Conservation (phyloP, 2,113 vertebrate species). For the Apaloderma vittatum region DNA sequence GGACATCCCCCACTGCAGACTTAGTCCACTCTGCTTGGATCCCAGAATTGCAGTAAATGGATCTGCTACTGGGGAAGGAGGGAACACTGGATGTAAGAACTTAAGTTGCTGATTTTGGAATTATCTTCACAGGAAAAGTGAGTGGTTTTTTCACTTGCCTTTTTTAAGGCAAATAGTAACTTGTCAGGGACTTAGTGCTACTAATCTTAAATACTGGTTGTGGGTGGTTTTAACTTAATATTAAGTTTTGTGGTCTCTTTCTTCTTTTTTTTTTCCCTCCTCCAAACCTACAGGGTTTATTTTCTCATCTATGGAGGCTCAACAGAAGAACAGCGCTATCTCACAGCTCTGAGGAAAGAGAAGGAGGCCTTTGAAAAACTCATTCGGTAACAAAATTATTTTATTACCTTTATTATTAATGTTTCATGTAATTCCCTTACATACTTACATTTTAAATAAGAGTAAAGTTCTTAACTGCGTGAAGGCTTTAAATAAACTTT, state of each 20-base stretch:
- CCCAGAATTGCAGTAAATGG: neutral
- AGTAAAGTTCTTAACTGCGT: neutral
- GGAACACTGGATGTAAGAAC: neutral
- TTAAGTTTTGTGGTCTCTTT: neutral
- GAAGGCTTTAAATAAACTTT: neutral
- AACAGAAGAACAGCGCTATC: slow-evolving; percentile 95
- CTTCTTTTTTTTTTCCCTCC: neutral
- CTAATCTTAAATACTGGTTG: neutral
- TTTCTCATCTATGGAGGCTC: slow-evolving; percentile 97
- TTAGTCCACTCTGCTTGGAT: neutral
- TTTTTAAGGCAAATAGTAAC: slow-evolving; percentile 10
- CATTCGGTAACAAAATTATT: slow-evolving; percentile 84
- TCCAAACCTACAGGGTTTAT: slow-evolving; percentile 86
- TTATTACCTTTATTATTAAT: neutral
- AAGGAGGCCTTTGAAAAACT: slow-evolving; percentile 97
- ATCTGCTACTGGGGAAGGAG: neutral
- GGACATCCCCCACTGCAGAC: neutral
- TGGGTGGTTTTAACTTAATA: neutral
- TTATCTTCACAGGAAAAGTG: neutral
- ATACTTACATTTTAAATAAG: neutral
- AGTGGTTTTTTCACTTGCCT: neutral
- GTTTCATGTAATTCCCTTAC: neutral
- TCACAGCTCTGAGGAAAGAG: slow-evolving; percentile 92
- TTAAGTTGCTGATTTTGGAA: neutral
- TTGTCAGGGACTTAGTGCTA: neutral